phyloP scores from a whole-genome alignment of 2,888 invertebrate genomes.

The Nebria salina region DNA sequence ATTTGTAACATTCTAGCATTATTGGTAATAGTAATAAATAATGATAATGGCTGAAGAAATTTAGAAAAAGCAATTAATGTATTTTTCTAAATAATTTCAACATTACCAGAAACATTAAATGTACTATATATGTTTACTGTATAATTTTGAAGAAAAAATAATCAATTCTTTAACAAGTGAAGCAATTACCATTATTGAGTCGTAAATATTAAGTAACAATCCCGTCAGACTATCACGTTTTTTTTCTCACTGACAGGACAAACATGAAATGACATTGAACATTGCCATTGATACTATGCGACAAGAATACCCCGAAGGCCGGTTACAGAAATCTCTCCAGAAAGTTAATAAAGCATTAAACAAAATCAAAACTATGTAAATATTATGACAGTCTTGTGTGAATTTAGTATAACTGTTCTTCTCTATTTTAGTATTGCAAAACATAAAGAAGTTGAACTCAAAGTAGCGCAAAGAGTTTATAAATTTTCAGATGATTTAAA shows the following conservation, averaged over 20 bases:
- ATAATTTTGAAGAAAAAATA: background rate
- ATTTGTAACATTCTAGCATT: too few species aligned
- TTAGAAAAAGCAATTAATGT: too few species aligned
- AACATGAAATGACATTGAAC: constrained; percentile 31
- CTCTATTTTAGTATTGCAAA: background rate
- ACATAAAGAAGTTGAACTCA: background rate
- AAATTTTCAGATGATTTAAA: background rate
- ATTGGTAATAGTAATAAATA: too few species aligned
- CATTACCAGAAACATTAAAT: background rate
- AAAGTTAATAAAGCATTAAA: constrained; percentile 17
- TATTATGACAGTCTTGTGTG: constrained; percentile 1
- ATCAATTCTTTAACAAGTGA: background rate
- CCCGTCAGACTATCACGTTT: background rate
- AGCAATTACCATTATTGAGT: background rate
- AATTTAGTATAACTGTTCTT: background rate
- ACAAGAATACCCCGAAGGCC: constrained; percentile 23
- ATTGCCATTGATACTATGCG: constrained; percentile 30
- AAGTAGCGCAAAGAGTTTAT: constrained; percentile 6
- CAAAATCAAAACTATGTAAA: constrained; percentile 33
- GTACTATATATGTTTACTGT: background rate
- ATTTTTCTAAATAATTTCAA: too few species aligned
- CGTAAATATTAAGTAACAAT: background rate
- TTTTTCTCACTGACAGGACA: constrained; percentile 24
- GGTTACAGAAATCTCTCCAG: constrained; percentile 26
- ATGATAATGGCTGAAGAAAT: too few species aligned